Base-by-base conservation (phyloP, 2,113 vertebrate genomes). In the Corydoras sp. region DNA sequence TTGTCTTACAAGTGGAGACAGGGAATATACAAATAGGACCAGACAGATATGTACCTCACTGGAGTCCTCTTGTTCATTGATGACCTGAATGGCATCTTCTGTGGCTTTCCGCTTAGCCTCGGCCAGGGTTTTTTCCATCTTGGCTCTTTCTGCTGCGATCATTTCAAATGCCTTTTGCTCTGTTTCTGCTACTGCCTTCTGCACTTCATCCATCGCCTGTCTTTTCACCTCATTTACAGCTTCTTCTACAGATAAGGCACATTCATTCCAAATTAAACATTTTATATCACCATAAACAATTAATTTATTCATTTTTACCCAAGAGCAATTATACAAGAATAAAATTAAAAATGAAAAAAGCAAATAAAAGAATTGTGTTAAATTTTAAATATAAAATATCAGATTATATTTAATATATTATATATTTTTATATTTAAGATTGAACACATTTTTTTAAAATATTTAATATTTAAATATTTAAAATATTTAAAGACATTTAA, bases 91-190 rank as follows among this genome's bases (percentile, higher is more conserved):
- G 58, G 95, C 96, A 0, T 99, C 97, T 76, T 98, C 94, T 0
- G 95, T 90, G 9, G 97, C 97, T 84, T 98, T 96, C 77, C 92
- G 90, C 85, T 98, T 98, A 14, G 95, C 92, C 0, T 99, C 96
- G 0, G 92, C 90, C 12, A 99, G 92, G 56, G 95, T 98, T 82
- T 97, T 97, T 71, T 99, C 97, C 97, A 99, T 99, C 76, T 95
- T 95, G 0, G 97, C 95, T 74, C 97, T 88, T 86, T 99, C 97
- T 0, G 92, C 87, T 0, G 96, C 91, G 4, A 98, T 98, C 94
- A 98, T 97, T 89, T 99, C 97, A 4, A 97, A 98, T 0, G 97
- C 97, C 86, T 99, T 99, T 89, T 98, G 95, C 81, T 99, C 97
- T 0, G 96, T 95, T 81, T 99, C 97, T 0, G 97, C 94, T 35